Percentiles rank a stretch among this genome's conserved stretches.
Conservation (phyloP, 2,888 invertebrate genomes). For the Drosophila colorata region DNA sequence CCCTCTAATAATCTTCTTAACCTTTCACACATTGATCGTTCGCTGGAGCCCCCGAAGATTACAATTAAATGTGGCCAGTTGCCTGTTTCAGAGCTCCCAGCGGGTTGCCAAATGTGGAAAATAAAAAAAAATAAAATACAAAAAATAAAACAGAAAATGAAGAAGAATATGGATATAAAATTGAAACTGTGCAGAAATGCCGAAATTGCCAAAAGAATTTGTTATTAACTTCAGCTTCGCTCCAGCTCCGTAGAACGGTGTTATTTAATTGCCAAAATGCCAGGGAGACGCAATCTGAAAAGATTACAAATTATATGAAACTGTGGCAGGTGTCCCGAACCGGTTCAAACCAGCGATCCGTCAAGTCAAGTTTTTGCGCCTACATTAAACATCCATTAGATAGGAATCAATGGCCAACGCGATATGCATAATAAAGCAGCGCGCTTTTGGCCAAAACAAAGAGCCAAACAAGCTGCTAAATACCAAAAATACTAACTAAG, state of each 20-base stretch:
- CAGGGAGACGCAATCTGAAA: conserved; percentile 18
- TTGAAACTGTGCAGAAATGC: conserved; percentile 45
- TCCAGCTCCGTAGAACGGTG: conserved; percentile 24
- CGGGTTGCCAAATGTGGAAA: conserved; percentile 58
- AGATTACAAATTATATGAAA: conserved; percentile 39
- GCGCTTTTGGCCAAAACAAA: conserved; percentile 17
- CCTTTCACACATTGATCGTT: conserved; percentile 47
- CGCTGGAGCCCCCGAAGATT: conserved; percentile 71
- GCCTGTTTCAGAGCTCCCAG: conserved; percentile 56
- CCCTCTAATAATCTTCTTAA: conserved; percentile 45
- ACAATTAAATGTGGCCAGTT: conserved; percentile 71
- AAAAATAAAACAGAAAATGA: conserved; percentile 15
- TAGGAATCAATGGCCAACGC: conserved; percentile 40
- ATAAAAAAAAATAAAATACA: conserved; percentile 18
- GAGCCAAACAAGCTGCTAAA: conserved; percentile 51
- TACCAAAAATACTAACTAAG: conserved; percentile 49
- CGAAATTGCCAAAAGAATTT: conserved; percentile 18
- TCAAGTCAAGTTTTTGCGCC: conserved; percentile 16
- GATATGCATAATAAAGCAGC: conserved; percentile 37
- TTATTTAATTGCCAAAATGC: conserved; percentile 49
- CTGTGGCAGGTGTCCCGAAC: conserved; percentile 45
- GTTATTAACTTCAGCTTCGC: conserved; percentile 20
- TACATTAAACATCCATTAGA: conserved; percentile 51
- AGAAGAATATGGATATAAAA: conserved; percentile 9
- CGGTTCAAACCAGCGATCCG: conserved; percentile 20